Conservation (phyloP, 2,888 invertebrate genomes). For the Scaptomyza flava region DNA sequence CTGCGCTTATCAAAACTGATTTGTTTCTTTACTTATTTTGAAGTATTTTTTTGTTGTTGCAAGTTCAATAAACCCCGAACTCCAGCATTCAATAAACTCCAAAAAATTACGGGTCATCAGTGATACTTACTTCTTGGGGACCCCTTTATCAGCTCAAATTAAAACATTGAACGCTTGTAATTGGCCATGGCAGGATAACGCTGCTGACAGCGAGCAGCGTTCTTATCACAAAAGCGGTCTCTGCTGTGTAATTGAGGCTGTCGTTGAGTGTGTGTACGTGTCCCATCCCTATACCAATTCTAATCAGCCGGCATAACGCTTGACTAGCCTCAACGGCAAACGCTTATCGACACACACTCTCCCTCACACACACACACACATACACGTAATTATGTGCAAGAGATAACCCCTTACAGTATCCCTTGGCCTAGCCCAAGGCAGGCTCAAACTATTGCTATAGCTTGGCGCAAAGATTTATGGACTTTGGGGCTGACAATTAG, state of each 20-base stretch:
- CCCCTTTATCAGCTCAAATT: constrained; percentile 72
- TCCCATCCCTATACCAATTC: constrained; percentile 31
- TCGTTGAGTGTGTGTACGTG: constrained; percentile 33
- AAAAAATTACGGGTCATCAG: constrained; percentile 50
- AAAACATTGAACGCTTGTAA: constrained; percentile 77
- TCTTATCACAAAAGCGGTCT: constrained; percentile 55
- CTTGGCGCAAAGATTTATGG: constrained; percentile 64
- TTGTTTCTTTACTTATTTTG: constrained; percentile 40
- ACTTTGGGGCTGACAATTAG: constrained; percentile 68
- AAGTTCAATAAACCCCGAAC: constrained; percentile 69
- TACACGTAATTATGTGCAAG: constrained; percentile 60
- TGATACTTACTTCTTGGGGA: constrained; percentile 30
- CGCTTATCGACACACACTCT: constrained; percentile 56
- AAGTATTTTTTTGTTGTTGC: constrained; percentile 25
- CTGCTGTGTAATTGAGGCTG: constrained; percentile 67
- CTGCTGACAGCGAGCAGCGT: constrained; percentile 50
- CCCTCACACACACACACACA: constrained; percentile 28
- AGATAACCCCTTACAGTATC: constrained; percentile 63
- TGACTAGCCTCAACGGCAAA: constrained; percentile 64
- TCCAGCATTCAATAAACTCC: constrained; percentile 39
- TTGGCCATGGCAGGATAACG: constrained; percentile 72
- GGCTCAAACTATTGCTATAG: constrained; percentile 40
- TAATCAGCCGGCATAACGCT: constrained; percentile 80
- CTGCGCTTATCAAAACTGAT: constrained; percentile 58
- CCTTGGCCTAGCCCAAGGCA: constrained; percentile 21